These are phyloP conservation scores for Psittacula cyanocephala DNA, from an alignment of 2,113 vertebrate genomes.

Conservation along the genomic window DNA sequence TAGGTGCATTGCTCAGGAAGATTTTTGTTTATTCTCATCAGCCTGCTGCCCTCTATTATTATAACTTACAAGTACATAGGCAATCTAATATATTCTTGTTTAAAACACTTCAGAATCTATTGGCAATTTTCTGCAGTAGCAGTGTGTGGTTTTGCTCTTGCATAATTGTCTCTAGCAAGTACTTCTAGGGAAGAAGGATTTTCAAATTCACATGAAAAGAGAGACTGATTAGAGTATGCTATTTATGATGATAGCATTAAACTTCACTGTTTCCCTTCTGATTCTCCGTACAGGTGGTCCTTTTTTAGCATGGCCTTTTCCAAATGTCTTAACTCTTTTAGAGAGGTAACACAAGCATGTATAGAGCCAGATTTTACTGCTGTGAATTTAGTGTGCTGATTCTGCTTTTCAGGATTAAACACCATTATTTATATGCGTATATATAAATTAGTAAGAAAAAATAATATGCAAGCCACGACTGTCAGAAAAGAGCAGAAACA, in stretches of 20 bases:
- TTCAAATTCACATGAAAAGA: constrained; percentile 33
- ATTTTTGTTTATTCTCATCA: constrained; percentile 52
- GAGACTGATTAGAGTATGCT: not conserved
- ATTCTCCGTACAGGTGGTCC: not conserved
- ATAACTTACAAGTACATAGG: constrained; percentile 1
- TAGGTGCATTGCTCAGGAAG: constrained; percentile 36
- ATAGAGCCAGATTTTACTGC: not conserved
- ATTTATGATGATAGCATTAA: constrained; percentile 20
- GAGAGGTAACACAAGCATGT: not conserved
- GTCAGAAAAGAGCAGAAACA: not conserved
- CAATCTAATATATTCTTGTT: constrained; percentile 48
- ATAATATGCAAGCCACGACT: not conserved
- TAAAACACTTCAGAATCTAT: constrained; percentile 51
- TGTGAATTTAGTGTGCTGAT: not conserved
- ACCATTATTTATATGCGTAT: not conserved
- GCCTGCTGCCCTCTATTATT: constrained; percentile 32
- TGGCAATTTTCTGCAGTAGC: constrained; percentile 25
- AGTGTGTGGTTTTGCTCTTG: not conserved
- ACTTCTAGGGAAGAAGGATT: constrained; percentile 5
- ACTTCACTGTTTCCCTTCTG: not conserved
- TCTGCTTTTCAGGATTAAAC: not conserved
- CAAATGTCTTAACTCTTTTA: constrained; percentile 8
- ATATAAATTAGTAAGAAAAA: not conserved
- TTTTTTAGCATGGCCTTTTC: constrained; percentile 12
- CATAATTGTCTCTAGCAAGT: constrained; percentile 14